phyloP scores from a whole-genome alignment of 2,113 vertebrate genomes.

The Anhinga anhinga region DNA sequence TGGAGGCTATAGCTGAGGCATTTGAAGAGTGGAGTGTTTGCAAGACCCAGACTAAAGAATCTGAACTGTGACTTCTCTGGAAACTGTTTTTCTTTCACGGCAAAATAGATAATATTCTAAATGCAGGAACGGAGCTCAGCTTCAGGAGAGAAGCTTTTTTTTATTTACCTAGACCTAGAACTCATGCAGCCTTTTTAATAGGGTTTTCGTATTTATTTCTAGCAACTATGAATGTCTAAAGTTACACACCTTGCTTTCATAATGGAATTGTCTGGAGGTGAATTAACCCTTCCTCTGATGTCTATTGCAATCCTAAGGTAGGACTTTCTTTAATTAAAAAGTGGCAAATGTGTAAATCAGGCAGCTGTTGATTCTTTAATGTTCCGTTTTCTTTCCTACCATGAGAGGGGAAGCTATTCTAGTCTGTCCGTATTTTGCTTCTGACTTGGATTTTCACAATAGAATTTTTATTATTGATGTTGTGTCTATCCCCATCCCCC shows the following conservation, averaged over 20 bases:
- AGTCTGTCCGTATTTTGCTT: not conserved
- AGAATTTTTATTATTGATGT: not conserved
- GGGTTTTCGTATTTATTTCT: not conserved
- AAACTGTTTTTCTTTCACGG: not conserved
- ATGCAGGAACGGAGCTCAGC: not conserved
- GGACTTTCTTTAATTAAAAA: not conserved
- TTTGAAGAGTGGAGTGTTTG: not conserved
- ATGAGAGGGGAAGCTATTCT: not conserved
- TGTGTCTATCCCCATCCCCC: not conserved
- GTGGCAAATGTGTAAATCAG: not conserved
- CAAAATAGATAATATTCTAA: not conserved
- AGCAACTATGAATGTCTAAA: not conserved
- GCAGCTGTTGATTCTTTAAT: not conserved
- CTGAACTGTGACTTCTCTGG: not conserved
- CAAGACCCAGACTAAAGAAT: not conserved
- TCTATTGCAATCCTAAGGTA: not conserved
- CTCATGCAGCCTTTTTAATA: not conserved
- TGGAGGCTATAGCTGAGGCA: not conserved
- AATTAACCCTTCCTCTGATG: not conserved
- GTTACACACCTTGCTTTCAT: not conserved
- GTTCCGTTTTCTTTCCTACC: not conserved
- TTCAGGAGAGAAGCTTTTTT: not conserved
- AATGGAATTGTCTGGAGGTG: not conserved
- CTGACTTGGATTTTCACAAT: not conserved
- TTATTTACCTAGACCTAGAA: too few species aligned